A percentile compares a stretch with the other conserved stretches of the same genome.
phyloP scores from a whole-genome alignment of 2,797 vertebrate species.

The Microhierax caerulescens region DNA sequence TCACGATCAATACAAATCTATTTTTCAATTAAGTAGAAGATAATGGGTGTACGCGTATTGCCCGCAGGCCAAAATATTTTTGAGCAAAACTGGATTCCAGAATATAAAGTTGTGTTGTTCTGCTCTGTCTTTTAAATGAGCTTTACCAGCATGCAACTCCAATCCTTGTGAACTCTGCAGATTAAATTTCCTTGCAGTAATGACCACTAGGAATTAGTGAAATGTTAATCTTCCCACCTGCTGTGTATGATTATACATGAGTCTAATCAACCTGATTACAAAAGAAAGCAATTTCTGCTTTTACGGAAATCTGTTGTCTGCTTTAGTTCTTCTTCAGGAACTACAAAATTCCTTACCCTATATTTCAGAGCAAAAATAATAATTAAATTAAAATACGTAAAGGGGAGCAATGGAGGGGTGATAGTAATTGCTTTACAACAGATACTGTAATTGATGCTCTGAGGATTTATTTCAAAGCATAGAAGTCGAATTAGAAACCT shows the following conservation, averaged over 20 bases:
- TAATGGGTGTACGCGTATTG: not conserved
- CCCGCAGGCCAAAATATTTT: not conserved
- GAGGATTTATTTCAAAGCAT: constrained; percentile 71
- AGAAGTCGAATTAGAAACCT: constrained; percentile 53
- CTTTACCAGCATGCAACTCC: not conserved
- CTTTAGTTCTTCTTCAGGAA: not conserved
- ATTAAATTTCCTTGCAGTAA: constrained; percentile 52
- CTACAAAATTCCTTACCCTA: not conserved
- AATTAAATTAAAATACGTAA: constrained; percentile 66
- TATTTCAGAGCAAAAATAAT: constrained; percentile 60
- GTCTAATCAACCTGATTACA: constrained; percentile 60
- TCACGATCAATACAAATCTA: constrained; percentile 29
- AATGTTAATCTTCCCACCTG: constrained; percentile 62
- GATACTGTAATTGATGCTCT: constrained; percentile 64
- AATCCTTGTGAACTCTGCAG: not conserved
- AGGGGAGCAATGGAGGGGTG: constrained; percentile 18
- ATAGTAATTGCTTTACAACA: constrained; percentile 68
- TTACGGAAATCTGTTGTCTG: not conserved
- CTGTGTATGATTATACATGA: constrained; percentile 45
- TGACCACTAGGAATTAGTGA: constrained; percentile 68
- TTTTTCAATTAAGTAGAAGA: constrained; percentile 21
- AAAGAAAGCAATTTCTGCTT: constrained; percentile 59
- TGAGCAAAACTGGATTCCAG: not conserved
- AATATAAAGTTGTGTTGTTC: not conserved
- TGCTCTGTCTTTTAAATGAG: constrained; percentile 21